Evolutionary conservation across 2,888 invertebrate genomes (phyloP).

Genomic region (Atherix ibis): DNA sequence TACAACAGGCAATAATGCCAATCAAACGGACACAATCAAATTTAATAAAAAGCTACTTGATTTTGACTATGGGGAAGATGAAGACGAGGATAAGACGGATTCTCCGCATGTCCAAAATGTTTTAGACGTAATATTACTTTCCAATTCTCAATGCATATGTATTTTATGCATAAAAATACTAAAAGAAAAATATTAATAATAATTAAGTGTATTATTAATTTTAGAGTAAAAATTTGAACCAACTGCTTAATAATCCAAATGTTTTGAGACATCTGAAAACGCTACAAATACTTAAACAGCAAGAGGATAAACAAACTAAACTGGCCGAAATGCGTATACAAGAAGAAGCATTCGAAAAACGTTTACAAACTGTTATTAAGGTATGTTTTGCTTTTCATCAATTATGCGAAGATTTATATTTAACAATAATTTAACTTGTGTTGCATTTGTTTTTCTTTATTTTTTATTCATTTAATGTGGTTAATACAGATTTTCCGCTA

Average conservation of each 20-base stretch:
- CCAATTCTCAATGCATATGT: conserved; percentile 8
- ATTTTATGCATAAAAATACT: not conserved
- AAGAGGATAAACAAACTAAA: conserved; percentile 49
- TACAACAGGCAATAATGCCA: conserved; percentile 10
- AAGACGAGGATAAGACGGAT: conserved; percentile 38
- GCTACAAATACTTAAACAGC: conserved; percentile 42
- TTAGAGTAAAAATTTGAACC: conserved; percentile 31
- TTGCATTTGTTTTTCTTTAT: not conserved
- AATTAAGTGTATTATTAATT: conserved; percentile 1
- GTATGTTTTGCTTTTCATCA: conserved; percentile 30
- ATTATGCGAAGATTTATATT: not conserved
- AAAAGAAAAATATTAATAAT: not conserved
- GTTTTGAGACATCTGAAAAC: conserved; percentile 80
- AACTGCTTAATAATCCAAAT: conserved; percentile 61
- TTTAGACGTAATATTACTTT: conserved; percentile 14
- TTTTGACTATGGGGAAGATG: conserved; percentile 86
- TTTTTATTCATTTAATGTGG: conserved; percentile 1
- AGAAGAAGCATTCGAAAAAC: conserved; percentile 61
- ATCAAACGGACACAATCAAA: conserved; percentile 38
- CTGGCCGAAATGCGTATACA: conserved; percentile 54
- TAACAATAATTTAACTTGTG: not conserved
- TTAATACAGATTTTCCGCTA: too few species aligned
- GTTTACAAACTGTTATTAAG: conserved; percentile 56
- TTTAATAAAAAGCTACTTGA: conserved; percentile 74
- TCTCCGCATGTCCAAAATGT: conserved; percentile 17